These are phyloP conservation scores for Pagrus major DNA, from an alignment of 2,113 vertebrate species.

Conservation along the genomic window DNA sequence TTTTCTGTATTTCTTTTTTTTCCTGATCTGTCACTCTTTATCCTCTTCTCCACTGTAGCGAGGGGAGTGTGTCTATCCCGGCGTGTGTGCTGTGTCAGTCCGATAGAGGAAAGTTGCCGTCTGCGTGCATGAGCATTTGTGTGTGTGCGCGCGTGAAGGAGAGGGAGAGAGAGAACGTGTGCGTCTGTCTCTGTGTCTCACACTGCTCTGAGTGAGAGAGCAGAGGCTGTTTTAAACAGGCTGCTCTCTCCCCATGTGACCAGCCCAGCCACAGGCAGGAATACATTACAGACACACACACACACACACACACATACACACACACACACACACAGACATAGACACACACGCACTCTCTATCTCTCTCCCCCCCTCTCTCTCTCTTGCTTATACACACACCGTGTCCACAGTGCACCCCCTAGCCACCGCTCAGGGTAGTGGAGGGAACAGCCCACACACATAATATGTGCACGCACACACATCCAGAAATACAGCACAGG, in stretches of 20 bases:
- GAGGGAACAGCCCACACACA: slow-evolving; percentile 58
- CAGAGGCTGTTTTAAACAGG: slow-evolving; percentile 88
- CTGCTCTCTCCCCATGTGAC: slow-evolving; percentile 88
- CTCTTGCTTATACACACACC: slow-evolving; percentile 56
- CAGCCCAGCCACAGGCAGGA: slow-evolving; percentile 85
- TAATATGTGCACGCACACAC: not conserved
- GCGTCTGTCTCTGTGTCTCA: slow-evolving; percentile 82
- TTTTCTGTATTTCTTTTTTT: slow-evolving; percentile 50
- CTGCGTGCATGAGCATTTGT: slow-evolving; percentile 56
- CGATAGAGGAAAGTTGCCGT: slow-evolving; percentile 78
- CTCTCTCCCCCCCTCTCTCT: slow-evolving; percentile 30
- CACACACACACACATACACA: slow-evolving; percentile 31
- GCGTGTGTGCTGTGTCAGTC: slow-evolving; percentile 77
- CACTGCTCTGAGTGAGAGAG: slow-evolving; percentile 84
- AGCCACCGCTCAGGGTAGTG: slow-evolving; percentile 83
- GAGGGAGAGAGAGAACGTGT: slow-evolving; percentile 65
- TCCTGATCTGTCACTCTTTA: slow-evolving; percentile 77
- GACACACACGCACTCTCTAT: slow-evolving; percentile 40
- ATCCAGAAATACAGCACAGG: not conserved
- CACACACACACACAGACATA: slow-evolving; percentile 14
- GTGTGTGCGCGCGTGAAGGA: slow-evolving; percentile 26
- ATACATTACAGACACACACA: slow-evolving; percentile 79
- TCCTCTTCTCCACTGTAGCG: slow-evolving; percentile 71
- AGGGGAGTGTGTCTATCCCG: slow-evolving; percentile 64
- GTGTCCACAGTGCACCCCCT: slow-evolving; percentile 86